Evolutionary conservation across 1,140 invertebrate genomes (phyloP).

Genomic region (Bombus huntii): DNA sequence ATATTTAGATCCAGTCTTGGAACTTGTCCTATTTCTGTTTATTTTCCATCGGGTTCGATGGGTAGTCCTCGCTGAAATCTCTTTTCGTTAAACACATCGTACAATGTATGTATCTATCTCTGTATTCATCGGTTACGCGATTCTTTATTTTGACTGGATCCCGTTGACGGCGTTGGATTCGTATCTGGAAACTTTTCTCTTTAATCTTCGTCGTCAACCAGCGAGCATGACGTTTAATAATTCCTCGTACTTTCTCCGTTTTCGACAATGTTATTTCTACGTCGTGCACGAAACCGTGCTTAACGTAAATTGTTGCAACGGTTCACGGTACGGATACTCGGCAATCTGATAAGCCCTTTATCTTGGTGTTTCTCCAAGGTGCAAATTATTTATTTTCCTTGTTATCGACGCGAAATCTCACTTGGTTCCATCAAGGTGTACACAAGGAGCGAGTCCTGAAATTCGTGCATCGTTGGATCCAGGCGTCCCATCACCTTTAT

Average conservation of each 20-base stretch:
- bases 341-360: background rate
- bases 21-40: slow-evolving; percentile 79
- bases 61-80: slow-evolving; percentile 7
- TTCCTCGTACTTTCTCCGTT: too few species aligned
- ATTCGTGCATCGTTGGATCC: slow-evolving; percentile 22
- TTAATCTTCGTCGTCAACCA: background rate
- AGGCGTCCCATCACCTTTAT: background rate
- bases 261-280: background rate
- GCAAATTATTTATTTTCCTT: background rate
- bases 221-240: background rate
- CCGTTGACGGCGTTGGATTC: background rate
- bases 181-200: background rate
- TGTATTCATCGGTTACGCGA: background rate
- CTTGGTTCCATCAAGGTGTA: background rate
- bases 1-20: slow-evolving; percentile 77
- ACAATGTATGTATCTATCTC: too few species aligned
- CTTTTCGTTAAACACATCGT: background rate
- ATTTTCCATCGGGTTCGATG: slow-evolving; percentile 61
- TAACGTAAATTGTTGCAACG: background rate
- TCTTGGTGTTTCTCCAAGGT: background rate
- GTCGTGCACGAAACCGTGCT: background rate
- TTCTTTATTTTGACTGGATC: background rate
- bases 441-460: background rate
- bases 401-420: background rate
- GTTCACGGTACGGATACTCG: background rate